These are phyloP conservation scores for Balaenoptera acutorostrata DNA, from an alignment of 2,113 vertebrate species.

Conservation along the genomic window DNA sequence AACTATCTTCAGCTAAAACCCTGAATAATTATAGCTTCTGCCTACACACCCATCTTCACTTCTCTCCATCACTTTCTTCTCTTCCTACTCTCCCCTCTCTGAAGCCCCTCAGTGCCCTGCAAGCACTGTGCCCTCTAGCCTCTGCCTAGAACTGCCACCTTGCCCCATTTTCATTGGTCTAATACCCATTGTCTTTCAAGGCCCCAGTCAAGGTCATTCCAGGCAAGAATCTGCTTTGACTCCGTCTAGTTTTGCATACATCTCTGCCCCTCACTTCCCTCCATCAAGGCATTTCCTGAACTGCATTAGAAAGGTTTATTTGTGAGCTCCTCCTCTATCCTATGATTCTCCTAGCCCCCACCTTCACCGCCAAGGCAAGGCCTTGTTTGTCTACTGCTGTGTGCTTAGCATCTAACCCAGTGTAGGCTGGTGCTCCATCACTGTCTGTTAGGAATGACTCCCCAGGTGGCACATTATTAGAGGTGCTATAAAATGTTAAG, in stretches of 20 bases:
- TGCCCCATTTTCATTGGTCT: background rate
- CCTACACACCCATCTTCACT: background rate
- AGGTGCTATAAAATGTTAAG: background rate
- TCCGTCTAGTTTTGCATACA: background rate
- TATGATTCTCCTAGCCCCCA: too few relatives aligned
- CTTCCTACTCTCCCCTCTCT: background rate
- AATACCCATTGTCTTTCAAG: background rate
- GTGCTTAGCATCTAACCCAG: too few relatives aligned
- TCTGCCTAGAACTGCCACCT: background rate
- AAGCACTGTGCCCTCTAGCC: background rate
- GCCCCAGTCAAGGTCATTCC: background rate
- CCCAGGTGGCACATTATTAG: background rate
- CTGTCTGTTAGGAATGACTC: background rate
- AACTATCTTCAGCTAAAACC: background rate
- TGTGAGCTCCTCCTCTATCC: background rate
- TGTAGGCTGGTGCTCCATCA: fast-evolving
- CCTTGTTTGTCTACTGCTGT: background rate
- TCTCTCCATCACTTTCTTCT: background rate
- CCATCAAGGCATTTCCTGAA: background rate
- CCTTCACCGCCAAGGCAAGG: background rate
- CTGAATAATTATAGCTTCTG: background rate
- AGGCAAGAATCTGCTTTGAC: background rate
- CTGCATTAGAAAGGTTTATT: background rate
- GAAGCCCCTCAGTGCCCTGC: background rate
- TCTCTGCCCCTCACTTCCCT: background rate